Base-by-base conservation (phyloP, 2,888 invertebrate species). In the Dugesia japonica region DNA sequence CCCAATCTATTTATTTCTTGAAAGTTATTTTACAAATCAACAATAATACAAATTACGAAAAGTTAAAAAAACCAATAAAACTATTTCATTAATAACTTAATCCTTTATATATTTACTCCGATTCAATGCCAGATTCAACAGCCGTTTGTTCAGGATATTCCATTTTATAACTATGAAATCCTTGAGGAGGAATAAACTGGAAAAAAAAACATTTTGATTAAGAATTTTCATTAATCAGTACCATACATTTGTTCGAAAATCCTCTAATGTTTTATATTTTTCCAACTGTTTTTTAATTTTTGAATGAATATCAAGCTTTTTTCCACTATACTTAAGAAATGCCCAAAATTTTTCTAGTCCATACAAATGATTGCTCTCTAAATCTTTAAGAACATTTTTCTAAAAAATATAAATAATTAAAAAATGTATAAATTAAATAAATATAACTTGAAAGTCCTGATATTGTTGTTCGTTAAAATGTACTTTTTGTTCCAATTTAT, bases 341-440 rank as follows among this genome's bases (percentile, higher is more conserved):
- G 95, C 95, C 94, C 97, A 95, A 86, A 98, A 98, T 85, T 98
- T 98, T 86, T 98, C 98, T 80, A 98, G 86, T 28, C 97, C 98
- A 86, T 98, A 98, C 75, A 95, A 87, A 86, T 97, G 94, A 84
- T 92, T 91, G 17, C 26, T 27, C 86, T 93, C 91, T 83, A 90
- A 91, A 86, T 95, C 95, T 80, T 88, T 88, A 71, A 92, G 87
- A 0, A 94, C 94, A 86, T 95, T 94, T 76, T 88, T 88, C 87
- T 76, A n/a, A 56, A 56, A 23, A 56, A 13, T 20, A 38, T 38
- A 13, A 17, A 17, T 13, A 38, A 13, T 38, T 9, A 38, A 38
- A 38, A 38, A 38, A 38, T 38, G 9, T 38, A 9, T 38, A 17
- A 13, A 13, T 17, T 17, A 17, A 38, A 38, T 13, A 38, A 38